Conservation (phyloP, 2,113 vertebrate genomes). For the Sitta europaea region DNA sequence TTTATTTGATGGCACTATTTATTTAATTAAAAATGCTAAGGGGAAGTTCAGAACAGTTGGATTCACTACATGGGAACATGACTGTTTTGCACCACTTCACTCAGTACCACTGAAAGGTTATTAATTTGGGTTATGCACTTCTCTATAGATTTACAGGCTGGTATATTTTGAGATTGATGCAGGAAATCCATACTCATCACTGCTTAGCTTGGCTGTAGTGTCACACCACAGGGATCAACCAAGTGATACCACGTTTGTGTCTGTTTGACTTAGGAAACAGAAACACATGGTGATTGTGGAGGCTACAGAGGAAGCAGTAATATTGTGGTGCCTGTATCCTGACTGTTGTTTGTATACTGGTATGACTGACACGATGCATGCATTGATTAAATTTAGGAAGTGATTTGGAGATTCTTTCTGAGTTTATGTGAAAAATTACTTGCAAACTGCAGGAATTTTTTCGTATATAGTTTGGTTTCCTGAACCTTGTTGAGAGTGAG, state of each 20-base stretch:
- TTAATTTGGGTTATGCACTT: not conserved
- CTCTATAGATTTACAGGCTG: not conserved
- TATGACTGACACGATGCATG: rapidly evolving
- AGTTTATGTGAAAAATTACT: not conserved
- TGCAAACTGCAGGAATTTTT: not conserved
- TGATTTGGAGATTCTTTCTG: not conserved
- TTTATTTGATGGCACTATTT: not conserved
- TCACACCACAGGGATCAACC: not conserved
- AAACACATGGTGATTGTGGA: not conserved
- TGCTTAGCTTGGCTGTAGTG: not conserved
- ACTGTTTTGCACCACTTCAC: rapidly evolving
- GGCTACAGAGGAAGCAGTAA: not conserved
- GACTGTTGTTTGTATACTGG: not conserved
- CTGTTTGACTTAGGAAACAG: not conserved
- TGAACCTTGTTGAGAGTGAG: not conserved
- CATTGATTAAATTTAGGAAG: not conserved
- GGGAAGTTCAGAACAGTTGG: not conserved
- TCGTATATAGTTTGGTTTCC: not conserved
- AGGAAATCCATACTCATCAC: not conserved
- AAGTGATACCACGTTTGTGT: not conserved
- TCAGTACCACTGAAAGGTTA: not conserved
- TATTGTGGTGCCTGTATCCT: not conserved
- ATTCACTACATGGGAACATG: not conserved
- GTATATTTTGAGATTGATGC: not conserved
- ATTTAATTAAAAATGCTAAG: not conserved